Percentiles rank a stretch among this genome's conserved stretches.
Conservation (phyloP, 92 coral and sea anemone species). For the Epizoanthus fatuus region DNA sequence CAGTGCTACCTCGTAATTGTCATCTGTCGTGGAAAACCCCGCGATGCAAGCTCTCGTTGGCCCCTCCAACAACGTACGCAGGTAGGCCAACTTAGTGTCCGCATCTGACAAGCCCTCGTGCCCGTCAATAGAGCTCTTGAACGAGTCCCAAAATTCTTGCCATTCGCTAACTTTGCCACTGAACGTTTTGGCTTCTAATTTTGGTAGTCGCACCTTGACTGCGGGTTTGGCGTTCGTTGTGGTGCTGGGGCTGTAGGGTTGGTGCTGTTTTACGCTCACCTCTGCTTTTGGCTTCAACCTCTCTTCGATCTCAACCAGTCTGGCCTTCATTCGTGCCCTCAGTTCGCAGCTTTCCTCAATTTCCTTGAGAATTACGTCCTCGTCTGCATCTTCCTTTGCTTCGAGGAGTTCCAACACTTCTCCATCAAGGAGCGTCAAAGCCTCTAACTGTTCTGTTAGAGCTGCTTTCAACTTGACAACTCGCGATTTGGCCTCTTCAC, state of each 20-base stretch:
- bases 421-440: too few species aligned
- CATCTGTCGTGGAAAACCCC: constrained; percentile 44
- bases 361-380: too few species aligned
- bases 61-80: constrained; percentile 43
- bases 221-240: background rate
- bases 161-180: constrained; percentile 49
- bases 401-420: too few species aligned
- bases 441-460: too few species aligned
- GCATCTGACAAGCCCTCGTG: constrained; percentile 29
- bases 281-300: background rate
- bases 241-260: background rate
- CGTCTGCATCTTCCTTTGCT: too few species aligned
- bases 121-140: constrained; percentile 42
- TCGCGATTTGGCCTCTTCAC: too few species aligned
- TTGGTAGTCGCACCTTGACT: constrained; percentile 58
- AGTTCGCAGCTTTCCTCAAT: background rate
- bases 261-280: background rate
- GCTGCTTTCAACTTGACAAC: too few species aligned
- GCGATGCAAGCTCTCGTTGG: constrained; percentile 43
- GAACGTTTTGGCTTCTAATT: constrained; percentile 44
- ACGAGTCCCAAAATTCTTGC: constrained; percentile 70
- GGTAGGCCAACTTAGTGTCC: constrained; percentile 57
- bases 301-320: constrained; percentile 7
- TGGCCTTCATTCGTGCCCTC: constrained; percentile 10
- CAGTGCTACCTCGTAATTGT: constrained; percentile 25